A percentile compares a stretch with the other conserved stretches of the same genome.
Conservation (phyloP, 1,140 invertebrate species). For the Druon quercuslanigerum region DNA sequence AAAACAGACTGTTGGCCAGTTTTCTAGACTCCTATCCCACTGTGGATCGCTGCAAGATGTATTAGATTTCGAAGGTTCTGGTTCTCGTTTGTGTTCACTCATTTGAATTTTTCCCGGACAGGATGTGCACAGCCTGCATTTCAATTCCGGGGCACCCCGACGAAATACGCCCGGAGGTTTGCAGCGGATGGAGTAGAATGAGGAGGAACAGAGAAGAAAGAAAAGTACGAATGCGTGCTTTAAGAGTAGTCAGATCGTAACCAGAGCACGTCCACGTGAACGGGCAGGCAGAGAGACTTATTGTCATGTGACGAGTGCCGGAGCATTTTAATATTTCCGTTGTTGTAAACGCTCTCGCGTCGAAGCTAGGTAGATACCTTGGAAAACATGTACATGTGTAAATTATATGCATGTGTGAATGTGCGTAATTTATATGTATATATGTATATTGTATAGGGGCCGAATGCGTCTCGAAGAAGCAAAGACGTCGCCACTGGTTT, state of each 20-base stretch:
- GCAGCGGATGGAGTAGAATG: slow-evolving; percentile 27
- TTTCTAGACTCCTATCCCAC: no score
- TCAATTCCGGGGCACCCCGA: slow-evolving; percentile 67
- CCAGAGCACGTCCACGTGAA: slow-evolving; percentile 65
- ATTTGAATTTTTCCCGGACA: slow-evolving; percentile 67
- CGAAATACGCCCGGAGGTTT: slow-evolving; percentile 57
- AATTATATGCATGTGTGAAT: neutral
- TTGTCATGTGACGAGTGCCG: slow-evolving; percentile 62
- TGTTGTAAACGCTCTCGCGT: slow-evolving; percentile 40
- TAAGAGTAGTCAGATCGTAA: slow-evolving; percentile 58
- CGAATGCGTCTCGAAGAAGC: slow-evolving; percentile 34
- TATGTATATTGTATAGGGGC: slow-evolving; percentile 5
- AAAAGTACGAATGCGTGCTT: slow-evolving; percentile 47
- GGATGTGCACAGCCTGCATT: slow-evolving; percentile 69
- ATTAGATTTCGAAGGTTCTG: neutral
- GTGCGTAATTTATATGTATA: neutral
- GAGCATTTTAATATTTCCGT: slow-evolving; percentile 66
- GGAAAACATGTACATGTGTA: neutral
- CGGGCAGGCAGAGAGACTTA: slow-evolving; percentile 61
- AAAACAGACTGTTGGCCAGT: no score
- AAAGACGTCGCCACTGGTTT: slow-evolving; percentile 51
- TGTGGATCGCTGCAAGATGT: no score
- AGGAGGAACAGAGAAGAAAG: slow-evolving; percentile 36
- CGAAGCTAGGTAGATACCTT: slow-evolving; percentile 6
- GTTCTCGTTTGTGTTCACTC: slow-evolving; percentile 44